Evolutionary conservation across 1,140 invertebrate genomes (phyloP), one percentile per base, ranked within the genome.

Genomic region (Meloidogyne chitwoodi): DNA sequence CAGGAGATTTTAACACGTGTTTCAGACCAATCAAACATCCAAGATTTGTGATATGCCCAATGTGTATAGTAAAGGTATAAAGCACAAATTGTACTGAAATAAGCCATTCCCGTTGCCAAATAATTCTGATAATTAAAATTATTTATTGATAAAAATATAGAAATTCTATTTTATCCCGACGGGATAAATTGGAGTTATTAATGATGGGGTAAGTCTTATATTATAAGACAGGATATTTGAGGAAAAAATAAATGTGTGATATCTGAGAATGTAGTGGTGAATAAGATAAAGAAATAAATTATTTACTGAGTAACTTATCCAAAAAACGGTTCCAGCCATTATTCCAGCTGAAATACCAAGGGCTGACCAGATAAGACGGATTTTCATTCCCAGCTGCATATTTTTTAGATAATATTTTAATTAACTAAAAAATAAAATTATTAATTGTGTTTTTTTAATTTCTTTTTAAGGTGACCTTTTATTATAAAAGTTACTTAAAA

Each of bases 61-160:
- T 83, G 82, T 22, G 77, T 65, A 70, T 82, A 84, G 41, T 80
- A 76, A 22, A 84, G 74, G 38, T 65, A 84, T 22, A 67, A 38
- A 22, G 82, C 82, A 61, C 80, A 84, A 2, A 84, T 19, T 24
- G 82, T 82, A 38, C 73, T 77, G 61, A 83, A 83, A 63, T 83
- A 73, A 22, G 82, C 82, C 41, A 83, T 56, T 14, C 31, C 29
- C 11, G 82, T 81, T 31, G 82, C 81, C n/a, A 74, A 41, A 61
- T 73, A 82, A 71, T 83, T 83, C 82, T 83, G 64, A 64, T 77
- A 68, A 24, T 26, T 11, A 67, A 63, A 22, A 29, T 22, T 61
- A 41, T 44, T 16, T 19, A 31, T 27, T 41, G 38, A 12, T 41
- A 12, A 2, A 41, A 12, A 41, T 41, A 2, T 34, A 10, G 38